Evolutionary conservation across 35 echinoderm and acorn worm genomes (phyloP), one percentile per base, ranked within the genome.

Genomic region (Strongylocentrotus purpuratus): DNA sequence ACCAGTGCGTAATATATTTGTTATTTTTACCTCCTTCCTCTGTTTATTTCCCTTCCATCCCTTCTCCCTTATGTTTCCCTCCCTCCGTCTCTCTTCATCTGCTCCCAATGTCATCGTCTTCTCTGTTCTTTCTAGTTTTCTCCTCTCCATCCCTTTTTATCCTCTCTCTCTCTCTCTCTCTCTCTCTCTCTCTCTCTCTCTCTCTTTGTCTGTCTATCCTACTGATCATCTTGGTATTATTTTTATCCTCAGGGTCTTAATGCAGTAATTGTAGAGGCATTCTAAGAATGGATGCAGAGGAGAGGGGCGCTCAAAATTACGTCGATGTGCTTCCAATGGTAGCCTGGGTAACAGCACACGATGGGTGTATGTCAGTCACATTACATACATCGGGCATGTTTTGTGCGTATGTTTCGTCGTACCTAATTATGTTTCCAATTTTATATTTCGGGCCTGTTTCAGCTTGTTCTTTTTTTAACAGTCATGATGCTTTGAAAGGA

Each of bases 211-310:
- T 89, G 33, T 45, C 87, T 33, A 46, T 89, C 87, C 20, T 33
- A 7, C 17, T 45, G 12, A 46, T 89, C 87, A 89, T 89, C 87
- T 45, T 20, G 33, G 87, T 46, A 89, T 89, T 89, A 89, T 89
- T 89, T 89, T 89, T 89, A 46, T 89, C 87, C 87, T 89, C 87
- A 31, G 15, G 33, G 87, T 33, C 87, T 33, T 89, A 89, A 89
- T 89, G 45, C 33, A 46, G 33, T 89, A 89, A 89, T 89, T 89
- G 32, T 46, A 33, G 0, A 17, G 87, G 87, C 87, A 89, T 89
- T 89, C 45, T 89, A 89, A 46, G 87, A 89, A 89, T 89, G 87
- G 87, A 46, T 78, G 22, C 65, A 7, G 65, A 78, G 65, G 22
- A 78, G 65, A 78, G 65, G 65, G 25, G 65, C 28, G 65, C 28